Evolutionary conservation across 2,113 vertebrate genomes (phyloP), one percentile per base, ranked within the genome.

Genomic region (Halcyon senegalensis): DNA sequence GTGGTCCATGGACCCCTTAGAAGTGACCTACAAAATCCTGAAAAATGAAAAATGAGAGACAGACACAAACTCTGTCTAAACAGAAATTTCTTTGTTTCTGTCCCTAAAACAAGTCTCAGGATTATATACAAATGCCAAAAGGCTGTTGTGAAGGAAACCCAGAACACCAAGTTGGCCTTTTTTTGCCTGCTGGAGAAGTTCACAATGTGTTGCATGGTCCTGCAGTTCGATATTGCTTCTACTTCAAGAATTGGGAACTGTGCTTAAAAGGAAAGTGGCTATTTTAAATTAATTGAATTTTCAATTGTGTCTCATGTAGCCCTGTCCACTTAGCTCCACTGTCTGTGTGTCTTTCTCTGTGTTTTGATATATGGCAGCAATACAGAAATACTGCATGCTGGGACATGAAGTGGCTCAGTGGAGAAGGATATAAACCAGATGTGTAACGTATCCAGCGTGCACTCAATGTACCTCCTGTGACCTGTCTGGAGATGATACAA

Each of bases 401-500:
- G 81, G 74, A 60, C 84, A 25, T 39, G 77, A 84, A 76, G 89
- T 16, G 84, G 89, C 91, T 91, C 74, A 16, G 67, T 84, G 87
- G 66, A 96, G 77, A 28, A 60, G 89, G 93, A 94, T 93, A 82
- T 82, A 94, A 96, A 96, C 91, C 94, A 95, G 94, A 96, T 91
- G 89, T 93, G 86, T 67, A 81, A 86, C 51, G 9, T 55, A 90
- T 30, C 86, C 83, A 70, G 37, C 39, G 50, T 27, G 84, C 33
- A 21, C 79, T 64, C 87, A 75, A 3, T n/a, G 91, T 46, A 76
- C 66, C 84, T 93, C 84, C 77, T 72, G 66, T 96, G 93, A 96
- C 91, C 91, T 82, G 77, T 60, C 91, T 94, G 74, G 48, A 68
- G 87, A 96, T 58, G 84, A 76, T 66, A 93, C 55, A 74, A 87